A percentile compares a stretch with the other conserved stretches of the same genome.
phyloP scores from a whole-genome alignment of 2,888 invertebrate genomes.

The Sphaerophoria taeniata region DNA sequence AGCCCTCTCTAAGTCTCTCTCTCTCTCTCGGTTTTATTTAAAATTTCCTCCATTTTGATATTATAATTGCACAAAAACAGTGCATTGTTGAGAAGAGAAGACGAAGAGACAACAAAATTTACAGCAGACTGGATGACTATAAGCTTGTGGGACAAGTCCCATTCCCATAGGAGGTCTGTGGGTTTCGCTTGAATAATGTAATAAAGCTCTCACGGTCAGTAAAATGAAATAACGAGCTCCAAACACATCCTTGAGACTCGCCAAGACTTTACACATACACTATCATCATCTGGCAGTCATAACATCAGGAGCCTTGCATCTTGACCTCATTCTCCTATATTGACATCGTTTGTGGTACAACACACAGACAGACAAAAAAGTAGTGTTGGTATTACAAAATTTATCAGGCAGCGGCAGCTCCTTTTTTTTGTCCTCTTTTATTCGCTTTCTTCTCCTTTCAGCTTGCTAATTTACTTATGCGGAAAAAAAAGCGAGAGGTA shows the following conservation, averaged over 20 bases:
- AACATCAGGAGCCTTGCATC: conserved; percentile 74
- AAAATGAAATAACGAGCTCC: conserved; percentile 71
- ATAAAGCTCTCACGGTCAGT: conserved; percentile 73
- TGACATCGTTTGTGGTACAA: conserved; percentile 48
- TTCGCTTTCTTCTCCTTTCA: conserved; percentile 17
- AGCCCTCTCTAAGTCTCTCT: not conserved
- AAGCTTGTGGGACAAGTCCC: no score
- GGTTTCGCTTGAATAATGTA: conserved; percentile 39
- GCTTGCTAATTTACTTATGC: conserved; percentile 54
- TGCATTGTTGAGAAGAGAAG: conserved; percentile 57
- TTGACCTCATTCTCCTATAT: conserved; percentile 71
- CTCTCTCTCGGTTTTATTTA: not conserved
- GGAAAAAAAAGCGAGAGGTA: conserved; percentile 18
- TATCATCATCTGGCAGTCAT: conserved; percentile 49
- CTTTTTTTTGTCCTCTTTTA: conserved; percentile 3
- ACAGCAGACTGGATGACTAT: conserved; percentile 8
- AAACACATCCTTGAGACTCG: conserved; percentile 22
- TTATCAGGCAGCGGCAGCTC: conserved; percentile 32
- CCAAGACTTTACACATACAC: conserved; percentile 24
- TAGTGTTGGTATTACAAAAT: conserved; percentile 35
- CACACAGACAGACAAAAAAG: not conserved
- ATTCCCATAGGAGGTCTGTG: conserved; percentile 3
- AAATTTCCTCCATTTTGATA: conserved; percentile 6
- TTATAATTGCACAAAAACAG: conserved; percentile 62
- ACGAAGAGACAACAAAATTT: conserved; percentile 16